Evolutionary conservation across 2,888 invertebrate species (phyloP).

Genomic region (Ichneumoninae sp.): DNA sequence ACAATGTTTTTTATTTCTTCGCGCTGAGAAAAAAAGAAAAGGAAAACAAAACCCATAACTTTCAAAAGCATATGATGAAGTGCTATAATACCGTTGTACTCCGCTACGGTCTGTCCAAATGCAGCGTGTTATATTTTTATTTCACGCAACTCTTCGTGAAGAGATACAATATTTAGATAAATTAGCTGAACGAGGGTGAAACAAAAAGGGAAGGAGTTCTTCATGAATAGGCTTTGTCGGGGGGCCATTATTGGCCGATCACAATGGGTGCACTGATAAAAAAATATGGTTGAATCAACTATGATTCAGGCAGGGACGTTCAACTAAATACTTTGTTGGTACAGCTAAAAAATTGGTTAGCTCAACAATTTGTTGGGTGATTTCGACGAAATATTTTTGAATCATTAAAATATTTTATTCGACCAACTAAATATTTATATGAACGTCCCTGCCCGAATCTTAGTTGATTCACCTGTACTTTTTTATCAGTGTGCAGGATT

Average conservation of each 20-base stretch:
- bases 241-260: not conserved
- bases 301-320: no score
- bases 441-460: no score
- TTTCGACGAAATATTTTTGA: no score
- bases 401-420: no score
- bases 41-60: constrained; percentile 16
- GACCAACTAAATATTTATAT: no score
- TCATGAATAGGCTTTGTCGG: not conserved
- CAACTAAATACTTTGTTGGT: no score
- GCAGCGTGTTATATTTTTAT: constrained; percentile 17
- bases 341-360: no score
- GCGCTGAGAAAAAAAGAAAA: constrained; percentile 15
- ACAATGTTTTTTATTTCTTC: constrained; percentile 46
- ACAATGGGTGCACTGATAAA: not conserved
- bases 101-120: constrained; percentile 7
- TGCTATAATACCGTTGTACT: constrained; percentile 13
- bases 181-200: not conserved
- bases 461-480: no score
- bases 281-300: no score
- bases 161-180: constrained; percentile 52
- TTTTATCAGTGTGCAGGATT: not conserved
- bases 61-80: constrained; percentile 49
- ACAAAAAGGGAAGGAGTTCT: not conserved
- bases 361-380: no score
- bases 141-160: constrained; percentile 48